Evolutionary conservation across 2,888 invertebrate species (phyloP).

Genomic region (Ochropleura plecta): DNA sequence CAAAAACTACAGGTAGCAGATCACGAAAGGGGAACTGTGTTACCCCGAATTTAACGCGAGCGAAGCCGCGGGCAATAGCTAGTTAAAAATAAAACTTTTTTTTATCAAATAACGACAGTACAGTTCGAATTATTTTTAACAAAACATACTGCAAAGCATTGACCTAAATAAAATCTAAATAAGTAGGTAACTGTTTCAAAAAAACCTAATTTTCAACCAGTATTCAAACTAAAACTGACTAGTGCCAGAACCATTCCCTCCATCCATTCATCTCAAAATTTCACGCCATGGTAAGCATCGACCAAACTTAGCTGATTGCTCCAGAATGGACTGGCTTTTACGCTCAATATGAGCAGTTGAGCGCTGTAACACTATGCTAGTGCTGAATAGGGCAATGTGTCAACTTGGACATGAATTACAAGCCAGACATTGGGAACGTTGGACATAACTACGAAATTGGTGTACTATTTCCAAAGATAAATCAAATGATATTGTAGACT

Average conservation of each 20-base stretch:
- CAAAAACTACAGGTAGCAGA: too few species aligned
- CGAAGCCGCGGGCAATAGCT: too few species aligned
- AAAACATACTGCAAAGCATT: not conserved
- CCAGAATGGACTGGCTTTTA: slow-evolving; percentile 46
- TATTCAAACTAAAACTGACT: not conserved
- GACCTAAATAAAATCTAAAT: not conserved
- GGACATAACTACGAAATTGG: slow-evolving; percentile 35
- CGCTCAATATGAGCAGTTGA: slow-evolving; percentile 29
- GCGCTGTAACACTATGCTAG: slow-evolving; percentile 2
- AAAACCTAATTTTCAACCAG: too few species aligned
- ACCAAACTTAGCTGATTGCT: slow-evolving; percentile 73
- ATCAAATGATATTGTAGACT: slow-evolving; percentile 20
- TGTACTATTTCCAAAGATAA: slow-evolving; percentile 36
- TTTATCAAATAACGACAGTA: not conserved
- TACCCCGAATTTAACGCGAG: too few species aligned
- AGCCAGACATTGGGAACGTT: slow-evolving; percentile 36
- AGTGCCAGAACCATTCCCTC: slow-evolving; percentile 25
- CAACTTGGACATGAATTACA: slow-evolving; percentile 51
- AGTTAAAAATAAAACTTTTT: too few species aligned
- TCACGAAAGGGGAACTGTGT: too few species aligned
- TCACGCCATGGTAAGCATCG: slow-evolving; percentile 44
- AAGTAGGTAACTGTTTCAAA: not conserved
- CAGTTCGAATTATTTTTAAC: not conserved
- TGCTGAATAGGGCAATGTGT: slow-evolving; percentile 48
- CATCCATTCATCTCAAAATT: slow-evolving; percentile 37